phyloP scores from a whole-genome alignment of 2,113 vertebrate species.

The Hyperopisus bebe region DNA sequence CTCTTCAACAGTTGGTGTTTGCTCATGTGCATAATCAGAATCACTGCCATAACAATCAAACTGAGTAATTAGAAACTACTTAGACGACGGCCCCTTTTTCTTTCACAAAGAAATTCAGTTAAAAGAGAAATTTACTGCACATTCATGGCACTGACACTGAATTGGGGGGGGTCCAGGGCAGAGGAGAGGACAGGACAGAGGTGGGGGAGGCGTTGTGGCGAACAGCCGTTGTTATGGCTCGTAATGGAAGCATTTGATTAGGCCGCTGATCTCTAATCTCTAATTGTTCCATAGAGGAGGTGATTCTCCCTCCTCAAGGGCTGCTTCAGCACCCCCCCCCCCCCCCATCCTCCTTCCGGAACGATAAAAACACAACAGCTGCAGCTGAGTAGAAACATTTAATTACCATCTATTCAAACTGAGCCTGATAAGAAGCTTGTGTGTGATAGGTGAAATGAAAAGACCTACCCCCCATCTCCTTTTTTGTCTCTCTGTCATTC shows the following conservation, averaged over 20 bases:
- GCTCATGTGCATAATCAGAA: conserved; percentile 67
- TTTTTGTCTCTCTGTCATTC: conserved; percentile 21
- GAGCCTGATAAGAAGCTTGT: conserved; percentile 65
- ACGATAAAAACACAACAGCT: conserved; percentile 80
- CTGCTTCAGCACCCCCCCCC: conserved; percentile 32
- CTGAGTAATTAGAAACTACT: conserved; percentile 88
- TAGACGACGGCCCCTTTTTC: conserved; percentile 81
- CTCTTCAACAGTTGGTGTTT: conserved; percentile 61
- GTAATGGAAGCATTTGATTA: conserved; percentile 80
- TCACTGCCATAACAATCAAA: conserved; percentile 87
- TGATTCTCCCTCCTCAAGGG: conserved; percentile 67
- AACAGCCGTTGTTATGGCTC: conserved; percentile 60
- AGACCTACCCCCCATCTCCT: conserved; percentile 54
- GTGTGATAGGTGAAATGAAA: conserved; percentile 84
- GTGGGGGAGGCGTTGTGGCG: not conserved
- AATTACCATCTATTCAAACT: conserved; percentile 82
- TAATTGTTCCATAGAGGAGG: conserved; percentile 83
- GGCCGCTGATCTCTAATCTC: conserved; percentile 76
- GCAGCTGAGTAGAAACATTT: conserved; percentile 80
- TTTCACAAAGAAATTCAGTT: conserved; percentile 86
- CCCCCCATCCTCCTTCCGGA: conserved; percentile 66
- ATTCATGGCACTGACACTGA: conserved; percentile 82
- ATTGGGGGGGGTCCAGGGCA: conserved; percentile 81
- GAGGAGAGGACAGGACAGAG: conserved; percentile 46
- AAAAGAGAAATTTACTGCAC: conserved; percentile 88